A percentile compares a stretch with the other conserved stretches of the same genome.
Conservation (phyloP, 2,113 vertebrate species). For the Sander vitreus region DNA sequence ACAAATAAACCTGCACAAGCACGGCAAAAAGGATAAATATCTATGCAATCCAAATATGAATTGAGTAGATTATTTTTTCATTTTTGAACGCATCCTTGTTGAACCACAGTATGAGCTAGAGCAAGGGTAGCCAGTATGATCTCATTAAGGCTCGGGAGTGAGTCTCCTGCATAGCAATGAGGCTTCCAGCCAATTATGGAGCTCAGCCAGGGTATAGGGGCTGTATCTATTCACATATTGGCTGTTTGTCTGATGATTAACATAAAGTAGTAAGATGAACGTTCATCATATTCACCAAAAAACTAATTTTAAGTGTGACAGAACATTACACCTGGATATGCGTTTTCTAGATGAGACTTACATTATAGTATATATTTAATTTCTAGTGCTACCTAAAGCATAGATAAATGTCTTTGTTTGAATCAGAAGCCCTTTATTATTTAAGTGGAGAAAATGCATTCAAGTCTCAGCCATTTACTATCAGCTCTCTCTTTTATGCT, state of each 20-base stretch:
- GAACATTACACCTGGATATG: conserved; percentile 1
- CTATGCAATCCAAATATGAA: conserved; percentile 54
- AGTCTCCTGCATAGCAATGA: conserved; percentile 70
- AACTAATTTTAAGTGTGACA: conserved; percentile 18
- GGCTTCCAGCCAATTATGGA: conserved; percentile 53
- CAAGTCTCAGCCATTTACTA: not conserved
- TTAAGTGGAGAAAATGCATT: conserved; percentile 5
- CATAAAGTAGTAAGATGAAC: conserved; percentile 26
- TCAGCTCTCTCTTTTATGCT: not conserved
- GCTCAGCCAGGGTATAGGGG: conserved; percentile 5
- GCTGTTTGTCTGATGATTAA: conserved; percentile 47
- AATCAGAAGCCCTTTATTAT: conserved; percentile 17
- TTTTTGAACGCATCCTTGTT: conserved; percentile 39
- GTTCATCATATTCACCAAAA: conserved; percentile 25
- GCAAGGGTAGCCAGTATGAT: conserved; percentile 59
- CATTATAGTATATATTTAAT: not conserved
- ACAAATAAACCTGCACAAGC: conserved; percentile 43
- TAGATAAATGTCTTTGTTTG: conserved; percentile 3
- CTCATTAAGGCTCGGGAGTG: conserved; percentile 62
- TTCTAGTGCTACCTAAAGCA: not conserved
- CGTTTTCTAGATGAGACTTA: not conserved
- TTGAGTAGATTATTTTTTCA: conserved; percentile 42
- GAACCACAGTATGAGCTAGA: conserved; percentile 30
- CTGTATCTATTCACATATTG: conserved; percentile 48
- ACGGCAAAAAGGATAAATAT: conserved; percentile 32